Evolutionary conservation across 2,888 invertebrate species (phyloP).

Genomic region (Petrolisthes manimaculis): DNA sequence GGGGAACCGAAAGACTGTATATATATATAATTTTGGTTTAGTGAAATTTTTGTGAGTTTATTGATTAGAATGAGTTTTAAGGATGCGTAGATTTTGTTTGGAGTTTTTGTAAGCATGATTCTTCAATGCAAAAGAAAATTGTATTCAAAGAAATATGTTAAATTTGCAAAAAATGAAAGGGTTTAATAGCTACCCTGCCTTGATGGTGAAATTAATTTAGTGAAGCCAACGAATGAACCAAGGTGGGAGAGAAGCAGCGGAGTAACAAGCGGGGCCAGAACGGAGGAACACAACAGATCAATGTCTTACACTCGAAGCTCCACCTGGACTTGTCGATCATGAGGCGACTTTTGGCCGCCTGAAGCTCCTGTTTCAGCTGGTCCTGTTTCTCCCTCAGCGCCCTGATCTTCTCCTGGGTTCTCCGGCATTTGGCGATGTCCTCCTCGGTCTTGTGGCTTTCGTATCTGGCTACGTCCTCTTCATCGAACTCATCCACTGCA

Average conservation of each 20-base stretch:
- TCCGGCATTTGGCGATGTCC: slow-evolving; percentile 62
- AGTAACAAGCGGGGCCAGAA: slow-evolving; percentile 19
- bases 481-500: slow-evolving; percentile 54
- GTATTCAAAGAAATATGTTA: background rate
- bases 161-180: background rate
- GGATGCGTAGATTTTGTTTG: no score
- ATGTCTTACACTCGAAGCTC: slow-evolving; percentile 74
- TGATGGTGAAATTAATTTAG: background rate
- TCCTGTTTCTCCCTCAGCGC: slow-evolving; percentile 70
- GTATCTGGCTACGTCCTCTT: slow-evolving; percentile 63
- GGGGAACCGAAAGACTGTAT: no score
- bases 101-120: no score
- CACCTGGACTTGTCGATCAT: slow-evolving; percentile 73
- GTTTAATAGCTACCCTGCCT: background rate
- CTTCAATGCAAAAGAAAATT: no score
- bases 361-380: slow-evolving; percentile 73
- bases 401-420: slow-evolving; percentile 67
- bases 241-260: slow-evolving; percentile 11
- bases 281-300: slow-evolving; percentile 51
- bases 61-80: no score
- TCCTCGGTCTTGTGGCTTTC: slow-evolving; percentile 62
- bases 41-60: no score
- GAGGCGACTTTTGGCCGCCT: slow-evolving; percentile 73
- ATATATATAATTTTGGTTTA: no score
- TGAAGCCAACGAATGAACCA: background rate